Base-by-base conservation (phyloP, 2,888 invertebrate species). In the Sesia bembeciformis region DNA sequence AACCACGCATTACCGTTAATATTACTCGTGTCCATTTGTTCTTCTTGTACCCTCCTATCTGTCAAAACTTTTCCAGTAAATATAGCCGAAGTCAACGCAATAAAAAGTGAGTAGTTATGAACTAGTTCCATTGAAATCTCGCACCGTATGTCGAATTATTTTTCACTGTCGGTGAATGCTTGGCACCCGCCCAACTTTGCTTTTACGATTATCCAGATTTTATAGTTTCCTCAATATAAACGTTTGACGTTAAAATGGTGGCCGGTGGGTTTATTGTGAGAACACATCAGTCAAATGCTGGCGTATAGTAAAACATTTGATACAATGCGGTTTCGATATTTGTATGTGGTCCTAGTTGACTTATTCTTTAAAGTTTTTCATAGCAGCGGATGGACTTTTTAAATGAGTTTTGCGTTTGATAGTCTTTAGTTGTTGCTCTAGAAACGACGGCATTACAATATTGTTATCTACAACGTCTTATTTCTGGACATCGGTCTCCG, bases 181-280 rank as follows among this genome's bases (percentile, higher is more conserved):
- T 88, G 88, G 88, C 85, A 60, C 57, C 57, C 66, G 64, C 71
- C 87, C 88, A 88, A 86, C 75, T 76, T 72, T 63, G 81, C 82
- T 84, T 88, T 88, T 85, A 88, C 79, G 85, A 84, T 87, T 84
- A 86, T 81, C 80, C 81, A 72, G 65, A 74, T 82, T 81, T 88
- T 86, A 87, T 84, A 75, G 84, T 83, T 88, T 86, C 84, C 86
- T 85, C 80, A 75, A 84, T 81, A 82, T 83, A 86, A 84, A 77
- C 74, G 74, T 75, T 78, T 50, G 50, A 50, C 50, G 50, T 50
- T 50, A 50, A 38, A 50, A 39, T 39, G 50, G 5, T 39, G 39
- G 50, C 39, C 50, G 39, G 23, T 23, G 23, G 23, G 23, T 23
- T 23, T 23, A 50, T 50, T 50, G 50, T 49, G 52, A 46, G 52